Evolutionary conservation across 2,888 invertebrate genomes (phyloP).

Genomic region (Agrochola lota): DNA sequence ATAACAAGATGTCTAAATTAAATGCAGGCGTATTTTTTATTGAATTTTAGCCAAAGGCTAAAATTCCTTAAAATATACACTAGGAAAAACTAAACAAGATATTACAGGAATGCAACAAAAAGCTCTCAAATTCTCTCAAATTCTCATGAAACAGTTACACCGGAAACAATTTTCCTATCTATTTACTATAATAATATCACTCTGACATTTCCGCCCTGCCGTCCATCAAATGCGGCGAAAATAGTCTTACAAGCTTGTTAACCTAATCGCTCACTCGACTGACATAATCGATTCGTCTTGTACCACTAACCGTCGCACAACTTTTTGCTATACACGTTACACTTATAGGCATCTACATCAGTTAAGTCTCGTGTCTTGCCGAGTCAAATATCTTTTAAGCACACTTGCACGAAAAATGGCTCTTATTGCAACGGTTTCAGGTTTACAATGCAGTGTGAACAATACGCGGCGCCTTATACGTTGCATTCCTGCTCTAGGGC

Average conservation of each 20-base stretch:
- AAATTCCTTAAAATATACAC: no score
- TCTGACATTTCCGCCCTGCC: slow-evolving; percentile 18
- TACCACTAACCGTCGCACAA: slow-evolving; percentile 39
- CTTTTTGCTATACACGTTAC: slow-evolving; percentile 48
- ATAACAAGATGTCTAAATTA: no score
- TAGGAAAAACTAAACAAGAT: no score
- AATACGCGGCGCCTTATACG: no score
- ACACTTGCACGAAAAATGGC: no score
- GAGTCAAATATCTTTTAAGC: neutral
- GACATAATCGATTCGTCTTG: slow-evolving; percentile 62
- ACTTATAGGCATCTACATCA: slow-evolving; percentile 38
- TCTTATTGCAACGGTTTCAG: no score
- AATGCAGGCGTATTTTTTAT: no score
- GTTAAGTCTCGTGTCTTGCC: slow-evolving; percentile 20
- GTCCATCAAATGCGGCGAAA: slow-evolving; percentile 47
- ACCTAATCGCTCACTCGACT: slow-evolving; percentile 64
- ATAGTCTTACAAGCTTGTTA: slow-evolving; percentile 34
- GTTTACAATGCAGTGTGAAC: no score
- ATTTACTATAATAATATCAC: slow-evolving; percentile 17
- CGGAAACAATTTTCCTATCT: slow-evolving; percentile 11
- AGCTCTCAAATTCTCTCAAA: no score
- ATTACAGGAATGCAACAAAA: neutral
- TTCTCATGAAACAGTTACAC: neutral
- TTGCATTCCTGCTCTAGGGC: no score
- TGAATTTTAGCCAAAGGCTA: no score